Base-by-base conservation (phyloP, 2,888 invertebrate species). In the Phengaris alcon region DNA sequence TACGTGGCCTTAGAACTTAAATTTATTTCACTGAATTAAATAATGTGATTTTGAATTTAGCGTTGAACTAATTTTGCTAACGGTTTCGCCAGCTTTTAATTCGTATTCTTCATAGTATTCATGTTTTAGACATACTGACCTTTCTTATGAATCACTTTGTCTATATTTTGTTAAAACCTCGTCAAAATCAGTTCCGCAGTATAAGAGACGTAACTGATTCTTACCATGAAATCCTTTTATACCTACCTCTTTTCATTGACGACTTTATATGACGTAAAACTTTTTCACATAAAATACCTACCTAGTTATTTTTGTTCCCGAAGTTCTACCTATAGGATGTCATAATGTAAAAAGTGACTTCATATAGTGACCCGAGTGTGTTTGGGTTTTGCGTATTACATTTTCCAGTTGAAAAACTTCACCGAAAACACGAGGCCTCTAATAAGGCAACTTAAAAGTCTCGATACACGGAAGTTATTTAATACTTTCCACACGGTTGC, bases 371-470 rank as follows among this genome's bases (percentile, higher is more conserved):
- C 35, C 12, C 12, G 22, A 64, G 48, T 22, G 22, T 22, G 4
- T 59, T 22, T 35, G 64, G 35, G 35, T 64, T 64, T 35, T 6
- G 64, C 64, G 64, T 64, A 64, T 64, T 44, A 64, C 35, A 44
- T 64, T 64, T 64, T 64, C 64, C 64, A 64, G 64, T 64, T 64
- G 35, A 44, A 3, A 44, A 64, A 64, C 64, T 64, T 64, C 6
- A 10, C 35, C 64, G 35, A 35, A 64, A 64, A 64, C 64, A 10
- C 35, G 64, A 64, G 64, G 35, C 44, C 35, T 44, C 64, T 64
- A 64, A 64, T 64, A 64, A 64, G 64, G 6, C 35, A 64, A 44
- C 64, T 44, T 64, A 64, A 64, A 64, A 64, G 64, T 64, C 22
- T 64, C 64, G 64, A 64, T 64, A 64, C 35, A 44, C 35, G 64